These are phyloP conservation scores for Drosophila ohnishii DNA, from an alignment of 1,140 invertebrate species.

Conservation along the genomic window DNA sequence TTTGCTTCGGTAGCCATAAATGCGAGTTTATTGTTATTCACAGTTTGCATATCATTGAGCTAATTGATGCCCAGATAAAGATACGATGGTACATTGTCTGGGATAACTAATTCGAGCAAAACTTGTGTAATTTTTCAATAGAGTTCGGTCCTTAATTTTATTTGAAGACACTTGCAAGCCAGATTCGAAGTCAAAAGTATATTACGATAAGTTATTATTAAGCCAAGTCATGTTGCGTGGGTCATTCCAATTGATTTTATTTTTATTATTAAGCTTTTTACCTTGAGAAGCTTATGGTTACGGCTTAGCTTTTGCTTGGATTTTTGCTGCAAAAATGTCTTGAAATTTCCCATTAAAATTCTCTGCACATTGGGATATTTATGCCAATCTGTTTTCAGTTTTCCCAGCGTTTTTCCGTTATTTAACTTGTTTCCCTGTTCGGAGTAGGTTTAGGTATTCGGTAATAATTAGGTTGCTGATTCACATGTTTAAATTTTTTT, in stretches of 20 bases:
- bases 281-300: background rate
- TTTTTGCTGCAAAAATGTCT: background rate
- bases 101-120: background rate
- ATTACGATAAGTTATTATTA: too few species aligned
- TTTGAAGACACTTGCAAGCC: background rate
- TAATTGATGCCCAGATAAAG: background rate
- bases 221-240: too few species aligned
- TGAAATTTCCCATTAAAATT: background rate
- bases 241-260: background rate
- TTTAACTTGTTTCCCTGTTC: background rate
- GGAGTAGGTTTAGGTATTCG: background rate
- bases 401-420: background rate
- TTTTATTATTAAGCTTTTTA: background rate
- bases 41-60: background rate
- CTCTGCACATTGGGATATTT: background rate
- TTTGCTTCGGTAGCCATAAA: background rate
- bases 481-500: too few species aligned
- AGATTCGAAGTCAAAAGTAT: too few species aligned
- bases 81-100: background rate
- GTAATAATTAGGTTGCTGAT: background rate
- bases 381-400: background rate
- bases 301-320: background rate
- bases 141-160: background rate
- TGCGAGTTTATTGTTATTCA: background rate
- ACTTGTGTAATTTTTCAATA: too few species aligned